Conservation (phyloP, 2,113 vertebrate species). For the Amphiprion ocellaris region DNA sequence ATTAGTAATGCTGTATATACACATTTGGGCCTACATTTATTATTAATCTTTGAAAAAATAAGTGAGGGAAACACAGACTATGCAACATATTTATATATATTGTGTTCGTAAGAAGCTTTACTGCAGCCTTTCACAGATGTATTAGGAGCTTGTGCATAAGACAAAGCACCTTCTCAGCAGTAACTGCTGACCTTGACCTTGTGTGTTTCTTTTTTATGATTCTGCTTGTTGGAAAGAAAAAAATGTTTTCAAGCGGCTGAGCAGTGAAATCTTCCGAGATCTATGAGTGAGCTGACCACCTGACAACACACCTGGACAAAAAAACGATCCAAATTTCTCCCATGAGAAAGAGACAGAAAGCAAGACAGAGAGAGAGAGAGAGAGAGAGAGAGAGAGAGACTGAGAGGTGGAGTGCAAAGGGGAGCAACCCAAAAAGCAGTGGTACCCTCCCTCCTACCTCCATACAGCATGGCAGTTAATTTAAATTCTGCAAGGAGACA, state of each 20-base stretch:
- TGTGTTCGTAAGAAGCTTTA: not conserved
- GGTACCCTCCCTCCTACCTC: constrained; percentile 56
- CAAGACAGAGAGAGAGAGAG: constrained; percentile 12
- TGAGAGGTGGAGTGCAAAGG: constrained; percentile 70
- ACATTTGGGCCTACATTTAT: constrained; percentile 55
- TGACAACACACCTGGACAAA: constrained; percentile 68
- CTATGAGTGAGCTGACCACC: constrained; percentile 58
- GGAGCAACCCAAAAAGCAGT: constrained; percentile 69
- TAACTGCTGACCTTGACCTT: constrained; percentile 66
- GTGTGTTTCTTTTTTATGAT: constrained; percentile 24
- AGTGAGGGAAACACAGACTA: constrained; percentile 14
- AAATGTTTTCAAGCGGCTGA: constrained; percentile 35
- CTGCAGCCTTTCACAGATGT: not conserved
- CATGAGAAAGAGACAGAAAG: constrained; percentile 41
- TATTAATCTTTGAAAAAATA: constrained; percentile 53
- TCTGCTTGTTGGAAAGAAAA: constrained; percentile 30
- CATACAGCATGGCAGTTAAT: constrained; percentile 82
- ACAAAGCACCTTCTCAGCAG: constrained; percentile 21
- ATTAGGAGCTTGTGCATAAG: not conserved
- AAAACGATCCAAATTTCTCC: constrained; percentile 68
- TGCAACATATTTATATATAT: constrained; percentile 27
- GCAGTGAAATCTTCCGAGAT: constrained; percentile 54
- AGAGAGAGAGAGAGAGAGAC: constrained; percentile 20
- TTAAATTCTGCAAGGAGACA: constrained; percentile 86
- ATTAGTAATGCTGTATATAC: constrained; percentile 54